These are phyloP conservation scores for Tyria jacobaeae DNA, from an alignment of 2,888 invertebrate genomes.

Conservation along the genomic window DNA sequence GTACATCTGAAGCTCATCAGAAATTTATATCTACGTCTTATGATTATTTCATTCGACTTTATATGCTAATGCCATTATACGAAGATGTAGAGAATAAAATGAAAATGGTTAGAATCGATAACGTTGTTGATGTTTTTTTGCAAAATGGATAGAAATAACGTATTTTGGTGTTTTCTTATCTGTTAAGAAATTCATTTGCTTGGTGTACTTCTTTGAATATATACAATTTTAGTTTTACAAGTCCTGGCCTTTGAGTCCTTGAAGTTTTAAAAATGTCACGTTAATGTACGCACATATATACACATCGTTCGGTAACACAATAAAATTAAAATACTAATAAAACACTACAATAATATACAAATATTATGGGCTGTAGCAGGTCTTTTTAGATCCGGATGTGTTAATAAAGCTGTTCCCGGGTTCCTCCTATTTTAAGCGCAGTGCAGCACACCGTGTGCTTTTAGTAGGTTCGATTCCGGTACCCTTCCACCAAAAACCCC, in stretches of 20 bases:
- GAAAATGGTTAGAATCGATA: conserved; percentile 6
- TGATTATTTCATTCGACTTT: conserved; percentile 38
- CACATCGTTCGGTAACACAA: no score
- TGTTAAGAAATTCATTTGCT: not conserved
- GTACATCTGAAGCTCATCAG: conserved; percentile 38
- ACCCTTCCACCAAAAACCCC: no score
- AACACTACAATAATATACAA: no score
- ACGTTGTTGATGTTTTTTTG: not conserved
- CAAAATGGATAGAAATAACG: not conserved
- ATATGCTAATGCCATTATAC: conserved; percentile 28
- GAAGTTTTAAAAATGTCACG: not conserved
- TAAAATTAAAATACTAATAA: no score
- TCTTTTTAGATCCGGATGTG: no score
- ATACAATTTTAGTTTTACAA: not conserved
- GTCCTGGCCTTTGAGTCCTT: not conserved
- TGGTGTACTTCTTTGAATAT: not conserved
- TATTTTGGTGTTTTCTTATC: not conserved
- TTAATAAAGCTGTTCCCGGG: no score
- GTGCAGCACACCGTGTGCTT: no score
- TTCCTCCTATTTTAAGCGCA: no score
- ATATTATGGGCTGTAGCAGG: no score
- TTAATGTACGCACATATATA: no score
- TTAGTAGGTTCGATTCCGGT: no score
- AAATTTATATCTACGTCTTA: conserved; percentile 48
- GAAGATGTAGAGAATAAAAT: conserved; percentile 19